These are phyloP conservation scores for Drosophila lutescens DNA, from an alignment of 2,888 invertebrate species.

Conservation along the genomic window DNA sequence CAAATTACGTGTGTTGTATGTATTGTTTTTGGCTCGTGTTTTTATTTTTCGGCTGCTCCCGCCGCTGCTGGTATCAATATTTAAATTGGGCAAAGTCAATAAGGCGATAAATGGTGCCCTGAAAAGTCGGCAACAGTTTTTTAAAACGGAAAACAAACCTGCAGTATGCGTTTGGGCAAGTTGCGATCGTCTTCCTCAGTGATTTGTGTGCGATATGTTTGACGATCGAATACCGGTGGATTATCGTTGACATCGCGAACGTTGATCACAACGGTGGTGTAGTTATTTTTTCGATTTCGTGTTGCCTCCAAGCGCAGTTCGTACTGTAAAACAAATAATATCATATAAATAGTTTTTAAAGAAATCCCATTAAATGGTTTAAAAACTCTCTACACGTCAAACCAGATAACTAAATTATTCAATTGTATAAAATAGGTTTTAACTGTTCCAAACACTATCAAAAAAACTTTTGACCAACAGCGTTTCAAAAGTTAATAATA, in stretches of 20 bases:
- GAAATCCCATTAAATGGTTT: too few species aligned
- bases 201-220: slow-evolving; percentile 97
- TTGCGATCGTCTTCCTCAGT: slow-evolving; percentile 97
- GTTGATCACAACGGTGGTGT: slow-evolving; percentile 97
- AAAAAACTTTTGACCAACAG: not conserved
- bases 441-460: not conserved
- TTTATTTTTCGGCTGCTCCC: slow-evolving; percentile 14
- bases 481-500: not conserved
- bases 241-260: slow-evolving; percentile 95
- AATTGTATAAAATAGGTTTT: not conserved
- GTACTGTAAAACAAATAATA: slow-evolving; percentile 87
- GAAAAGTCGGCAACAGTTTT: slow-evolving; percentile 84
- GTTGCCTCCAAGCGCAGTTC: slow-evolving; percentile 96
- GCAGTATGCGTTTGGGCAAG: slow-evolving; percentile 95
- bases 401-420: not conserved
- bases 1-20: slow-evolving; percentile 64
- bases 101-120: slow-evolving; percentile 62
- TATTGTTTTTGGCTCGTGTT: slow-evolving; percentile 13
- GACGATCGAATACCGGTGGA: slow-evolving; percentile 97
- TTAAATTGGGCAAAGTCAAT: slow-evolving; percentile 56
- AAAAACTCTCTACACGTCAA: too few species aligned
- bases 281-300: slow-evolving; percentile 97
- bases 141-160: slow-evolving; percentile 87
- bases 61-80: slow-evolving; percentile 59
- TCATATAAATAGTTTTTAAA: too few species aligned